phyloP scores from a whole-genome alignment of 53 echinoderm and acorn worm species.

The Crossaster papposus region DNA sequence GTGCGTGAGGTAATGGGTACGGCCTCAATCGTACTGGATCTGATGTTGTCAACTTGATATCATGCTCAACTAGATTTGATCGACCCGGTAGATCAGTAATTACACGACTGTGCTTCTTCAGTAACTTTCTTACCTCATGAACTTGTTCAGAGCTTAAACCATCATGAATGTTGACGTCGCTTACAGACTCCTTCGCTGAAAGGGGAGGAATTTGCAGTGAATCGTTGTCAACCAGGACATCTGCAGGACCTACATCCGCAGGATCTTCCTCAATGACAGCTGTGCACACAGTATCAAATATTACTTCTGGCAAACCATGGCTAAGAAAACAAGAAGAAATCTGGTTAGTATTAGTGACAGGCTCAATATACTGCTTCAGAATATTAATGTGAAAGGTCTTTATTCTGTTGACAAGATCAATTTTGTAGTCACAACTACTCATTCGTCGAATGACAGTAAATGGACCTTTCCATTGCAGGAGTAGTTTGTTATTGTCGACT shows the following conservation, averaged over 20 bases:
- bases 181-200: background rate
- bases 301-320: background rate
- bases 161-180: too few species aligned
- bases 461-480: too few species aligned
- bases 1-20: too few species aligned
- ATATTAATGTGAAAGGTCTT: conserved; percentile 60
- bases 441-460: conserved; percentile 20
- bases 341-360: background rate
- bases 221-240: background rate
- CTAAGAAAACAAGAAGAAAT: conserved; percentile 8
- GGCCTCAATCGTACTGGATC: too few species aligned
- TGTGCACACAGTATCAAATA: conserved; percentile 13
- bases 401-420: background rate
- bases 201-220: background rate
- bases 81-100: too few species aligned
- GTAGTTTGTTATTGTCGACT: too few species aligned
- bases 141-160: too few species aligned
- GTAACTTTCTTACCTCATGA: too few species aligned
- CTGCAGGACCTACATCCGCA: background rate
- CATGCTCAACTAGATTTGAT: too few species aligned
- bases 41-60: too few species aligned
- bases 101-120: too few species aligned
- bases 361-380: conserved; percentile 45
- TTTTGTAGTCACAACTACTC: too few species aligned
- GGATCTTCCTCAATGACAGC: conserved; percentile 32